These are phyloP conservation scores for Oscheius sp. DNA, from an alignment of 2,888 invertebrate species.

Conservation along the genomic window DNA sequence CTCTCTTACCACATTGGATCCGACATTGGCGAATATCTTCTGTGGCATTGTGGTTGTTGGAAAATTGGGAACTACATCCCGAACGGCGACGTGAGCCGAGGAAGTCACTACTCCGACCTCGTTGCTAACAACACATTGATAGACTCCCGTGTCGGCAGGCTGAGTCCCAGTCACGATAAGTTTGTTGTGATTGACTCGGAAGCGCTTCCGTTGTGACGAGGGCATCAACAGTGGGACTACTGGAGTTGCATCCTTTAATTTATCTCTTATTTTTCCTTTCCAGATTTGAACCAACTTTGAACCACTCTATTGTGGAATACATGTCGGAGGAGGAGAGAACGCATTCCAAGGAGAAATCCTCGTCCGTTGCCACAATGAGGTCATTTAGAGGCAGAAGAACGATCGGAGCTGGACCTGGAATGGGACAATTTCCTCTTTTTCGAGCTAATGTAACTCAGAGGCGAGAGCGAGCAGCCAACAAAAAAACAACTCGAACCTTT, in stretches of 20 bases:
- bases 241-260: slow-evolving; percentile 38
- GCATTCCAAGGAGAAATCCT: slow-evolving; percentile 53
- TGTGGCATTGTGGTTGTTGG: slow-evolving; percentile 62
- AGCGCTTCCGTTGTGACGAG: slow-evolving; percentile 54
- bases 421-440: background rate
- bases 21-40: slow-evolving; percentile 58
- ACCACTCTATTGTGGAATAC: slow-evolving; percentile 50
- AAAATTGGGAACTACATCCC: slow-evolving; percentile 57
- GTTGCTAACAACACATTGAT: slow-evolving; percentile 55
- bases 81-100: slow-evolving; percentile 56
- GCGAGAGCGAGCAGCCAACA: too few relatives aligned
- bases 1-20: slow-evolving; percentile 51
- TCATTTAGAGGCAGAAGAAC: slow-evolving; percentile 56
- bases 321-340: slow-evolving; percentile 47
- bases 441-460: too few relatives aligned
- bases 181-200: slow-evolving; percentile 49
- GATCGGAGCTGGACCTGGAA: slow-evolving; percentile 50
- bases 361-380: slow-evolving; percentile 50
- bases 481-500: slow-evolving; percentile 50
- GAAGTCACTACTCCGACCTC: slow-evolving; percentile 47
- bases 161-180: slow-evolving; percentile 38
- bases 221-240: slow-evolving; percentile 60
- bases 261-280: background rate
- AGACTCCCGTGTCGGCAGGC: slow-evolving; percentile 57
- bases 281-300: slow-evolving; percentile 28